phyloP scores from a whole-genome alignment of 2,797 vertebrate species.

The Florisuga fusca region DNA sequence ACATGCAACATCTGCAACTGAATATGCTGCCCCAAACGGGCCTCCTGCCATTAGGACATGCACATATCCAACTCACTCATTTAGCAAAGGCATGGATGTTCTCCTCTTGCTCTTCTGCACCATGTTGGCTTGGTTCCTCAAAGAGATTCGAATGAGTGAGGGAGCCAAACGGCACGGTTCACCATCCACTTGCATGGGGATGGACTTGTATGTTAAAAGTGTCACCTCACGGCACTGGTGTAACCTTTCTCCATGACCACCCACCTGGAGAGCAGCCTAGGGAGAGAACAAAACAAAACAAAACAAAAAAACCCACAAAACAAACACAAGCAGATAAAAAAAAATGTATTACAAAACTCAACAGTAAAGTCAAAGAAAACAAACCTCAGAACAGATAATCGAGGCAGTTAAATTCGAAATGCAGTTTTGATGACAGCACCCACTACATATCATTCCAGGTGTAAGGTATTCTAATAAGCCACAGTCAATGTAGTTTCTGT shows the following conservation, averaged over 20 bases:
- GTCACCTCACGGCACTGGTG: conserved; percentile 97
- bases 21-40: not conserved
- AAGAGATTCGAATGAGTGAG: conserved; percentile 92
- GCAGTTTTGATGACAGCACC: not conserved
- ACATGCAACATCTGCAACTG: conserved; percentile 63
- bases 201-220: conserved; percentile 93
- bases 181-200: conserved; percentile 96
- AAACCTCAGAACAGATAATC: not conserved
- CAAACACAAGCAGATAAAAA: not conserved
- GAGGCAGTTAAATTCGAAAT: not conserved
- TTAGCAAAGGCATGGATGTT: conserved; percentile 93
- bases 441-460: fast-evolving
- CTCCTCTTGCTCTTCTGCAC: conserved; percentile 98
- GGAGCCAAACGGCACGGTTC: conserved; percentile 94
- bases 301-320: not conserved
- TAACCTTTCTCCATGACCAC: conserved; percentile 93
- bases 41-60: not conserved
- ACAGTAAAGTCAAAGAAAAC: not conserved
- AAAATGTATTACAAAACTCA: too few relatives aligned
- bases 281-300: not conserved
- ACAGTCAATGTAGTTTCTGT: not conserved
- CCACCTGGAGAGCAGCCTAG: conserved; percentile 96
- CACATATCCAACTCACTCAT: conserved; percentile 88
- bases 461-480: not conserved
- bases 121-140: conserved; percentile 99